phyloP scores from a whole-genome alignment of 1,140 invertebrate genomes.

The Scaptomyza hsui region DNA sequence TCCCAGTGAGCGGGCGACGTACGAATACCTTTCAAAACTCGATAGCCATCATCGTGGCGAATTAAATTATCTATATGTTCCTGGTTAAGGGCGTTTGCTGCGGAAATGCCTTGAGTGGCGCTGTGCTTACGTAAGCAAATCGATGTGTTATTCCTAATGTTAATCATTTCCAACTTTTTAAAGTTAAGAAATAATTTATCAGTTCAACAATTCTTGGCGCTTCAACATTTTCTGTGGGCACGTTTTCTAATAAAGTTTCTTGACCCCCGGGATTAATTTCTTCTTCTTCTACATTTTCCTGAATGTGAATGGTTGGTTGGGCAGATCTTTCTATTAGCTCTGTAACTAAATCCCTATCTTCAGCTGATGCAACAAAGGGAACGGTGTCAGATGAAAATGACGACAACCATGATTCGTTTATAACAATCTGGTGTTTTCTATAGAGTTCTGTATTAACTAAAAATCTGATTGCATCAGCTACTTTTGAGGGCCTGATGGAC shows the following conservation, averaged over 20 bases:
- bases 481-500: background rate
- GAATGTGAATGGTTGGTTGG: no score
- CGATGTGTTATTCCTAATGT: background rate
- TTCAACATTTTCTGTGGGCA: no score
- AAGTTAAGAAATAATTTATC: constrained; percentile 7
- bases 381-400: background rate
- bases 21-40: no score
- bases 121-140: constrained; percentile 50
- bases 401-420: constrained; percentile 1
- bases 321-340: no score
- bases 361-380: background rate
- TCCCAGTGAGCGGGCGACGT: no score
- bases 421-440: background rate
- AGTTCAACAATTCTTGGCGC: background rate
- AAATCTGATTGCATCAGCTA: background rate
- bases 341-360: background rate
- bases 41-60: no score
- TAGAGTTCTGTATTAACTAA: background rate
- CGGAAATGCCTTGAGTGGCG: no score
- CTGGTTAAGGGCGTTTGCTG: no score
- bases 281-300: background rate
- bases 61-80: no score
- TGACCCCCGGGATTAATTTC: background rate
- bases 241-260: no score
- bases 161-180: no score